These are phyloP conservation scores for Parazoanthus atlanticus DNA, from an alignment of 92 coral and sea anemone genomes.

Conservation along the genomic window DNA sequence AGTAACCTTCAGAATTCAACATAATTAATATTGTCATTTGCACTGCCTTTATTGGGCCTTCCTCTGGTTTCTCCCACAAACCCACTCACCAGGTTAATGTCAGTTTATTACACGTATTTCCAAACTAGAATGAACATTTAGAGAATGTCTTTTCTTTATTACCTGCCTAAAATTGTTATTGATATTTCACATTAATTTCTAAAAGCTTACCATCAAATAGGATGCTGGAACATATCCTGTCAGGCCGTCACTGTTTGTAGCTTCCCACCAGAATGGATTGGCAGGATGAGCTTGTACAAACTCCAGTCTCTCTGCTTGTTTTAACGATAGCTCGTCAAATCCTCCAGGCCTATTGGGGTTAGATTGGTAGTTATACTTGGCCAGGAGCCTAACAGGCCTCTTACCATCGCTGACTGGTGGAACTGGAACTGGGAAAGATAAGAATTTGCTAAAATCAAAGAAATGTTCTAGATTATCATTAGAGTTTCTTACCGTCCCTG, in stretches of 20 bases:
- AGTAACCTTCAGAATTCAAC: too few species aligned
- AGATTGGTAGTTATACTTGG: conserved; percentile 81
- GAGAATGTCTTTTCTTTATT: too few species aligned
- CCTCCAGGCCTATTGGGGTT: conserved; percentile 91
- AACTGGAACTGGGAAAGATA: conserved; percentile 36
- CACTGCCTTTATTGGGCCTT: too few species aligned
- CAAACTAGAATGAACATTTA: too few species aligned
- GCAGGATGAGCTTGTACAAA: conserved; percentile 74
- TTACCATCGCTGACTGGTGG: conserved; percentile 55
- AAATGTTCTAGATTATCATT: too few species aligned
- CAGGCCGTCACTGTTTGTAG: conserved; percentile 61
- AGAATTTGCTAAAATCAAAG: not conserved
- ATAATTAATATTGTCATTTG: too few species aligned
- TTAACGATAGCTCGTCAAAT: conserved; percentile 83
- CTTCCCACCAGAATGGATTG: conserved; percentile 97
- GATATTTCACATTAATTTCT: not conserved
- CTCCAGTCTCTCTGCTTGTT: conserved; percentile 79
- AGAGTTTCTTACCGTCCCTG: conserved; percentile 45
- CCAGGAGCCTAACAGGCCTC: conserved; percentile 72
- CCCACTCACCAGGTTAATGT: too few species aligned
- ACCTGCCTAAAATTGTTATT: too few species aligned
- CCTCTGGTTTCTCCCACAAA: too few species aligned
- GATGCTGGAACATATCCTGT: conserved; percentile 85
- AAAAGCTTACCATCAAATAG: conserved; percentile 79
- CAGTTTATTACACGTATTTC: too few species aligned